Conservation (phyloP, 2,888 invertebrate genomes). For the Phalera bucephala region DNA sequence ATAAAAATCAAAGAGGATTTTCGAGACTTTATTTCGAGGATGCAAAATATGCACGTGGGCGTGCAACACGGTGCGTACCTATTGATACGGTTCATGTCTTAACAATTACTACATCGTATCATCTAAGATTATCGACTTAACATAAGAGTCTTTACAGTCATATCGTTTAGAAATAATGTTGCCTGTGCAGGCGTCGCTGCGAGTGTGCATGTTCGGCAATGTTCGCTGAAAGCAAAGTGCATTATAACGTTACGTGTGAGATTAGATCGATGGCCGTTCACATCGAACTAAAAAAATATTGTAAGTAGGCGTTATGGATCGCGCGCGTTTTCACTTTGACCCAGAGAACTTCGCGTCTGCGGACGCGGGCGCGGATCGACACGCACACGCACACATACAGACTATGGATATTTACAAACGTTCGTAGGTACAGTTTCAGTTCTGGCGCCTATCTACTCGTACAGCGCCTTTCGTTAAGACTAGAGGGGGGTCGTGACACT, state of each 20-base stretch:
- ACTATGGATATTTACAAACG: background rate
- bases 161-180: no score
- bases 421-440: background rate
- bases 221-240: no score
- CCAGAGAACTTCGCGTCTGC: background rate
- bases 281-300: no score
- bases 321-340: background rate
- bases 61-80: background rate
- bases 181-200: no score
- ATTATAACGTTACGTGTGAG: no score
- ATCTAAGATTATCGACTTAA: background rate
- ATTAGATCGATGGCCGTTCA: no score
- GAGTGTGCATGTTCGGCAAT: no score
- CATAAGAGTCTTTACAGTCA: no score
- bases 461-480: conserved; percentile 17
- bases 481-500: conserved; percentile 21
- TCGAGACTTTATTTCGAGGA: conserved; percentile 1
- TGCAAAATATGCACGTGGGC: background rate
- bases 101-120: background rate
- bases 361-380: background rate
- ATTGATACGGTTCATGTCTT: background rate
- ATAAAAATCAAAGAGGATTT: no score
- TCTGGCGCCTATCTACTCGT: conserved; percentile 8
- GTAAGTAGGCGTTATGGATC: no score
- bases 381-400: background rate